These are phyloP conservation scores for Orcinus orca DNA, from an alignment of 2,113 vertebrate genomes.

Conservation along the genomic window DNA sequence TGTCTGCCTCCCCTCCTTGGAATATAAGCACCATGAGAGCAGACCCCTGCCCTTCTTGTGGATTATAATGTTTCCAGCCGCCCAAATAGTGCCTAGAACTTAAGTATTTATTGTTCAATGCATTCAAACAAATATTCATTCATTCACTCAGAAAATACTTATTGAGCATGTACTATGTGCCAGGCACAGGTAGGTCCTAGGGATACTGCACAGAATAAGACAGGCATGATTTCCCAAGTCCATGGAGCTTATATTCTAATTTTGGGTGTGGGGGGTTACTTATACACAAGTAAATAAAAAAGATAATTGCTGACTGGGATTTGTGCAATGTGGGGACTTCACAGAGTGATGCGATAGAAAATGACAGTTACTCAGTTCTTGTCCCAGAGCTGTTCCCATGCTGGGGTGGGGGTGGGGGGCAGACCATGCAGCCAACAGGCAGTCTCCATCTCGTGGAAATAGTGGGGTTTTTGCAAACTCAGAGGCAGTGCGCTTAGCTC, in stretches of 20 bases:
- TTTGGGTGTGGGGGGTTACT: not conserved
- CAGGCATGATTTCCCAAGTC: not conserved
- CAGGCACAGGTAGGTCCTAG: not conserved
- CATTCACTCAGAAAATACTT: not conserved
- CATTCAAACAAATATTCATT: slow-evolving; percentile 4
- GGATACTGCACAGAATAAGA: not conserved
- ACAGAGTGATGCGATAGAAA: not conserved
- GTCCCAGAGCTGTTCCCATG: not conserved
- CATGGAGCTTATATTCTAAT: not conserved
- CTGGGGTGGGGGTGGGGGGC: too few species aligned
- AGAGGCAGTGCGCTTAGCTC: not conserved
- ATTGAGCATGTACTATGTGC: not conserved
- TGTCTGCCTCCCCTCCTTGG: not conserved
- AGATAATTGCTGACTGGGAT: not conserved
- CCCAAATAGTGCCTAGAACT: not conserved
- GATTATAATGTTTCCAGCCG: not conserved
- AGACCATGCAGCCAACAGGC: not conserved
- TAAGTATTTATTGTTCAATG: not conserved
- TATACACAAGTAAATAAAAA: not conserved
- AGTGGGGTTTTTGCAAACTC: not conserved
- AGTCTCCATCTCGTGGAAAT: not conserved
- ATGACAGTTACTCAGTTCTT: not conserved
- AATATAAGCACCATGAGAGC: not conserved
- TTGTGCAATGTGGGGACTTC: not conserved
- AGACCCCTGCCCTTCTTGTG: not conserved